These are phyloP conservation scores for Papilio xuthus DNA, from an alignment of 1,140 invertebrate species.

Conservation along the genomic window DNA sequence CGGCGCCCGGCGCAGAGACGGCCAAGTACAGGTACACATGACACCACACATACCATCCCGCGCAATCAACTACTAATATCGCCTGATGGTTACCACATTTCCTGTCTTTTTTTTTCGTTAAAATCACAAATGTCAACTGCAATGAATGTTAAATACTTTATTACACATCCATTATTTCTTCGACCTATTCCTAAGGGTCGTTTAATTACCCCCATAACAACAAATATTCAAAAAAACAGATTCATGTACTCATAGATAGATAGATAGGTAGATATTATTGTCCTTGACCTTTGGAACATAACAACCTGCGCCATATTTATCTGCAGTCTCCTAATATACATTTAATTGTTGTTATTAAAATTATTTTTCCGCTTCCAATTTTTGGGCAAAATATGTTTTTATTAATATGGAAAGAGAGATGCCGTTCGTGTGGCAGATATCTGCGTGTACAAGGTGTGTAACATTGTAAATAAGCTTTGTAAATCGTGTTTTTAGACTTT, in stretches of 20 bases:
- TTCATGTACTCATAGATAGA: no score
- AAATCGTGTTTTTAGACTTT: slow-evolving; percentile 17
- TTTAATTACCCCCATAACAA: background rate
- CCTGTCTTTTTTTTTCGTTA: no score
- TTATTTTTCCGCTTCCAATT: background rate
- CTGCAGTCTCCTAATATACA: background rate
- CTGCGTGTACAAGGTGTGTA: slow-evolving; percentile 2
- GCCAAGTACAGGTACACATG: slow-evolving; percentile 86
- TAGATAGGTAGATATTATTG: background rate
- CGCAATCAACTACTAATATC: background rate
- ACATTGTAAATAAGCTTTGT: slow-evolving; percentile 25
- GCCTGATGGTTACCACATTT: no score
- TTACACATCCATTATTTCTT: no score
- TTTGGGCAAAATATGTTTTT: background rate
- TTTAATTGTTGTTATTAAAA: background rate
- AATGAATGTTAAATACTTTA: no score
- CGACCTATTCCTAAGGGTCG: background rate
- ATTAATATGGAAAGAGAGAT: background rate
- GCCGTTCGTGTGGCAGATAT: background rate
- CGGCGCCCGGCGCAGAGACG: slow-evolving; percentile 95
- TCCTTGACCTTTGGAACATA: background rate
- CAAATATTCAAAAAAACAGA: background rate
- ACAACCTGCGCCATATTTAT: slow-evolving; percentile 5
- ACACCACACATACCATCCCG: slow-evolving; percentile 25
- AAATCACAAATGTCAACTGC: no score